Evolutionary conservation across 2,113 vertebrate species (phyloP), one percentile per base, ranked within the genome.

Genomic region (Ageneiosus marmoratus): DNA sequence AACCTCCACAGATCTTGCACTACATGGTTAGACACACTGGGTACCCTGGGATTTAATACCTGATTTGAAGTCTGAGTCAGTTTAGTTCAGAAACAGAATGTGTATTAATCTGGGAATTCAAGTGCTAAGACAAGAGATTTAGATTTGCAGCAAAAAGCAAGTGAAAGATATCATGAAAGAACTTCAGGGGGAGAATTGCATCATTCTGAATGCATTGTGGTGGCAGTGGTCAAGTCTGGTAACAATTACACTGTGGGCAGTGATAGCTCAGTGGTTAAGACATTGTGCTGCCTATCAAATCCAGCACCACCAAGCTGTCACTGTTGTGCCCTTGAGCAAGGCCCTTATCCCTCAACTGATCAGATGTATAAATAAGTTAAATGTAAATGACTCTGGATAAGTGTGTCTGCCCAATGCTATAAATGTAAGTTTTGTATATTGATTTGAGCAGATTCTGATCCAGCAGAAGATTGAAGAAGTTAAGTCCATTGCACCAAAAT

Each of bases 41-140:
- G 7, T 1, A 1, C 7, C n/a, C 1, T 9, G 20, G 11, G 56
- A 4, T n/a, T n/a, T n/a, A n/a, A n/a, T n/a, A n/a, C n/a, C n/a
- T n/a, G 24, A 9, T n/a, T 63, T 4, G 16, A 63, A 63, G 16
- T 29, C 15, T 63, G 60, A 63, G 29, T 67, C 9, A 10, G 18
- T 20, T 65, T 41, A 11, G 8, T 22, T 22, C 29, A 63, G 62
- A 63, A 41, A 16, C 9, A 67, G 34, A 4, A 34, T 8, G 5
- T 63, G 62, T 32, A 2, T 8, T 9, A n/a, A 58, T 58, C 24
- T n/a, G 24, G 24, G 55, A 62, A 29, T 15, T 62, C 27, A 3
- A 62, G 5, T 20, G 63, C 63, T 67, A 20, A 37, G 62, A 37
- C 16, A 67, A 37, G 32, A 67, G 32, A 9, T 67, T 37, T 37